Conservation (phyloP, 1,140 invertebrate genomes). For the Brachionus manjavacas region DNA sequence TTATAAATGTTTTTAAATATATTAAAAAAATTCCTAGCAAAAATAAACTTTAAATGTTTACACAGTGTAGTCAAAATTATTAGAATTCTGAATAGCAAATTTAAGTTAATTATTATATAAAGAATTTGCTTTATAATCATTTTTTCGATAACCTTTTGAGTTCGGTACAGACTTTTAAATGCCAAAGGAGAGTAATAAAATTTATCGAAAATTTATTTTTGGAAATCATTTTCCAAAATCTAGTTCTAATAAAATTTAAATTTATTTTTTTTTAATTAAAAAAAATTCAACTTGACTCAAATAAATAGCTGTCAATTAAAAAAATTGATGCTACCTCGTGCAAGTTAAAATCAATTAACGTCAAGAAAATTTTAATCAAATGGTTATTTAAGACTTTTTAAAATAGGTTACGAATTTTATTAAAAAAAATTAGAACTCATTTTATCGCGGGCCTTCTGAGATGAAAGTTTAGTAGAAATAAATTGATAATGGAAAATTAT, state of each 20-base stretch:
- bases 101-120: background rate
- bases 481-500: background rate
- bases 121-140: background rate
- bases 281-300: background rate
- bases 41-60: constrained; percentile 1
- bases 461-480: background rate
- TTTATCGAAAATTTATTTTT: background rate
- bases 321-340: background rate
- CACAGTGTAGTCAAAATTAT: background rate
- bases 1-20: background rate
- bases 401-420: background rate
- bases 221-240: background rate
- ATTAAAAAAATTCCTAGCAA: background rate
- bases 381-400: background rate
- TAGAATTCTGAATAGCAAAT: background rate
- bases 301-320: background rate
- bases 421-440: background rate
- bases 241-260: background rate
- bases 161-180: background rate
- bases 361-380: background rate
- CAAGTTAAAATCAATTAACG: background rate
- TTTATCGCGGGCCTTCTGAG: background rate
- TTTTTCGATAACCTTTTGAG: background rate
- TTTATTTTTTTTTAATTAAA: background rate
- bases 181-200: background rate